Conservation (phyloP, 2,113 vertebrate genomes). For the Eclectus roratus region DNA sequence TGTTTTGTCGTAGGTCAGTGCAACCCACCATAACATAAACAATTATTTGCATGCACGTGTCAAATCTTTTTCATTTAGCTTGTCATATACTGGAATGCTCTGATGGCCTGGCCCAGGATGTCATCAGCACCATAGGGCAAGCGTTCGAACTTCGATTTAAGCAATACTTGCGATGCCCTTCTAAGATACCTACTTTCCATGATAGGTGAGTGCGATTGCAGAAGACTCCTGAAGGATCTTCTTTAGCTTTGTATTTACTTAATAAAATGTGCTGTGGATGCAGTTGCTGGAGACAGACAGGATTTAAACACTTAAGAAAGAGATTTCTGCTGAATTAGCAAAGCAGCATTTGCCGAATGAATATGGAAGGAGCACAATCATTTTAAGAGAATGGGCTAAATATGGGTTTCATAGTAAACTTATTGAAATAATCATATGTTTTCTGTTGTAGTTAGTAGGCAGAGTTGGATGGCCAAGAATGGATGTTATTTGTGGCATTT, state of each 20-base stretch:
- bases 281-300: not conserved
- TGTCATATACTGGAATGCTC: constrained; percentile 97
- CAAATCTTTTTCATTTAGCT: constrained; percentile 72
- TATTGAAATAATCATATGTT: not conserved
- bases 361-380: not conserved
- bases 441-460: not conserved
- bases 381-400: not conserved
- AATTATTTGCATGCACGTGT: not conserved
- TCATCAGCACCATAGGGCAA: constrained; percentile 95
- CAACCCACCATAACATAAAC: not conserved
- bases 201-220: constrained; percentile 80
- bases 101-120: constrained; percentile 91
- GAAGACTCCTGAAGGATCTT: not conserved
- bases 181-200: constrained; percentile 85
- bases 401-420: not conserved
- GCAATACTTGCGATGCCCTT: constrained; percentile 92
- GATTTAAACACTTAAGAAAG: not conserved
- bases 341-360: not conserved
- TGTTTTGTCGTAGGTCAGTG: not conserved
- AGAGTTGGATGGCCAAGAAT: not conserved
- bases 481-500: not conserved
- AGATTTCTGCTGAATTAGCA: not conserved
- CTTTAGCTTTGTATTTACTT: not conserved
- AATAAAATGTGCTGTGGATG: not conserved
- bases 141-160: constrained; percentile 98